Conservation (phyloP, 1,140 invertebrate species). For the Drosophila tani region DNA sequence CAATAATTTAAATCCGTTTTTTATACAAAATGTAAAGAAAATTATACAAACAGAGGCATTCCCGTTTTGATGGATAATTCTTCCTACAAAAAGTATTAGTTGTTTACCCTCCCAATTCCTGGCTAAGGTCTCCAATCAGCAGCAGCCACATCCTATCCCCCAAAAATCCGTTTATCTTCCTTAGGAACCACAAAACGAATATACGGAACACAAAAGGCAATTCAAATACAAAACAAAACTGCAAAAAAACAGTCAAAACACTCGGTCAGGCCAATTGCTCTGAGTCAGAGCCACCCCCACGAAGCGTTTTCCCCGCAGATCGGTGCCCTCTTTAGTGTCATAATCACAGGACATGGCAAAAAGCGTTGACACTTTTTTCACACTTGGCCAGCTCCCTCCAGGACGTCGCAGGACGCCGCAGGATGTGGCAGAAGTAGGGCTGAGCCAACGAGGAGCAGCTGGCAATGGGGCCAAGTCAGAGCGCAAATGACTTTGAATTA, state of each 20-base stretch:
- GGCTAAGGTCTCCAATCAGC: slow-evolving; percentile 26
- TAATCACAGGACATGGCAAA: slow-evolving; percentile 58
- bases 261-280: slow-evolving; percentile 32
- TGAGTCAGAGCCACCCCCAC: background rate
- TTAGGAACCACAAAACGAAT: slow-evolving; percentile 24
- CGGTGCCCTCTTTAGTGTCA: slow-evolving; percentile 75
- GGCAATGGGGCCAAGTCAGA: slow-evolving; percentile 58
- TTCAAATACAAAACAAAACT: slow-evolving; percentile 12
- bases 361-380: slow-evolving; percentile 65
- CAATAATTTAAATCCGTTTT: no score
- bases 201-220: slow-evolving; percentile 3
- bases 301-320: slow-evolving; percentile 21
- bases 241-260: slow-evolving; percentile 34
- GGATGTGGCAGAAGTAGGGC: slow-evolving; percentile 12
- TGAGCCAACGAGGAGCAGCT: slow-evolving; percentile 56
- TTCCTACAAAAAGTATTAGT: no score
- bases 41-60: background rate
- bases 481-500: slow-evolving; percentile 81
- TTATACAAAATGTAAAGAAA: no score
- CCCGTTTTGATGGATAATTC: background rate
- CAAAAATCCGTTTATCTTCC: slow-evolving; percentile 34
- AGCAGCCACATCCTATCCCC: background rate
- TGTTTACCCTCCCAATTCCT: background rate
- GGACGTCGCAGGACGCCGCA: slow-evolving; percentile 28
- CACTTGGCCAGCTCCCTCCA: slow-evolving; percentile 48